Evolutionary conservation across 2,888 invertebrate species (phyloP).

Genomic region (Subacronicta megacephala): DNA sequence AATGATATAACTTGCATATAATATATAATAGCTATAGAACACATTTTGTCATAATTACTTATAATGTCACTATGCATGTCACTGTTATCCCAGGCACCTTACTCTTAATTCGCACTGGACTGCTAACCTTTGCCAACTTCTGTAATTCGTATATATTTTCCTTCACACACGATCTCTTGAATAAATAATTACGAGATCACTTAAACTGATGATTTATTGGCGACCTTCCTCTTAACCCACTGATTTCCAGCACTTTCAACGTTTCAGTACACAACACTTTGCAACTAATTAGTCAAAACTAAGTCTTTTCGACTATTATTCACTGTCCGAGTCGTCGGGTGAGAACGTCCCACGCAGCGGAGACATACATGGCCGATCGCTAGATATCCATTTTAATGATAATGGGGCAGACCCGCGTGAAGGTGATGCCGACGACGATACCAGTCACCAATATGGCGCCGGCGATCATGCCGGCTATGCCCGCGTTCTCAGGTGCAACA

Average conservation of each 20-base stretch:
- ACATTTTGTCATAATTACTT: constrained; percentile 31
- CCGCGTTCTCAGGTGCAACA: constrained; percentile 94
- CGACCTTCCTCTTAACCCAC: not conserved
- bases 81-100: constrained; percentile 28
- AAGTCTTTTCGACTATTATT: constrained; percentile 46
- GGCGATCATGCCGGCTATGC: constrained; percentile 98
- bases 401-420: constrained; percentile 92
- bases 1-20: constrained; percentile 45
- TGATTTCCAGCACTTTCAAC: not conserved
- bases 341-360: constrained; percentile 69
- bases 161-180: constrained; percentile 1
- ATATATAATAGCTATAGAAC: constrained; percentile 50
- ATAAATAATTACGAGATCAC: constrained; percentile 4
- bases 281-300: not conserved
- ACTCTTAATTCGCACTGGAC: constrained; percentile 15
- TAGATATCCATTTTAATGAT: constrained; percentile 83
- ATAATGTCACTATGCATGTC: constrained; percentile 42
- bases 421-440: constrained; percentile 94
- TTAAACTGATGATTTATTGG: not conserved
- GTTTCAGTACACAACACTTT: not conserved
- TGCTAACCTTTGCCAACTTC: constrained; percentile 7
- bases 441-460: constrained; percentile 97
- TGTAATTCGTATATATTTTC: constrained; percentile 3
- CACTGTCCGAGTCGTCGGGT: constrained; percentile 55
- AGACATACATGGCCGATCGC: constrained; percentile 68